phyloP scores from a whole-genome alignment of 2,888 invertebrate genomes.

The Amphipoea lucens region DNA sequence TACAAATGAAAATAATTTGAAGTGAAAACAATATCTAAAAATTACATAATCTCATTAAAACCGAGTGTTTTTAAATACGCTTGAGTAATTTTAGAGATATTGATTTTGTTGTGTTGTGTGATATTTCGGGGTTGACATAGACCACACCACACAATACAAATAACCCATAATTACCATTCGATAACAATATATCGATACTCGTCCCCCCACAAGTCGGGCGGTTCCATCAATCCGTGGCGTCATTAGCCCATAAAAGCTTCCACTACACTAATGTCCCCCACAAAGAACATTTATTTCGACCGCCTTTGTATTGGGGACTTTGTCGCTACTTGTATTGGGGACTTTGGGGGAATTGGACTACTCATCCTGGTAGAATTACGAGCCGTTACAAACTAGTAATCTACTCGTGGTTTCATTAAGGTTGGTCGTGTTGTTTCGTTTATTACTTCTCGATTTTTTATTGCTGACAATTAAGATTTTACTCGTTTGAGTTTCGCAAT shows the following conservation, averaged over 20 bases:
- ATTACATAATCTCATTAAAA: neutral
- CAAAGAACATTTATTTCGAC: conserved; percentile 61
- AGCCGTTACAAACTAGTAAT: conserved; percentile 33
- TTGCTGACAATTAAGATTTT: neutral
- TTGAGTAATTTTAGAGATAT: neutral
- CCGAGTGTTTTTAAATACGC: no score
- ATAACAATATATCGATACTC: conserved; percentile 40
- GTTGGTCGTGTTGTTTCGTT: conserved; percentile 9
- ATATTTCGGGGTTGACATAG: neutral
- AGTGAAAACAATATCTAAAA: neutral
- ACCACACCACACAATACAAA: neutral
- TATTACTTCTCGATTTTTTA: conserved; percentile 19
- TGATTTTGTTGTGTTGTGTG: neutral
- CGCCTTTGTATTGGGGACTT: conserved; percentile 51
- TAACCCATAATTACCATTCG: conserved; percentile 33
- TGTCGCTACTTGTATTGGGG: conserved; percentile 48
- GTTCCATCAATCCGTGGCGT: conserved; percentile 66
- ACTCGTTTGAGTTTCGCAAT: neutral
- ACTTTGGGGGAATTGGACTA: conserved; percentile 40
- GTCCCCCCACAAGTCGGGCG: conserved; percentile 10
- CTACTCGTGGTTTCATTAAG: conserved; percentile 31
- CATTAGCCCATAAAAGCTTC: conserved; percentile 69
- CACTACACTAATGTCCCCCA: conserved; percentile 64
- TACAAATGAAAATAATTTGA: neutral
- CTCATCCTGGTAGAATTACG: conserved; percentile 38